Evolutionary conservation across 2,888 invertebrate genomes (phyloP).

Genomic region (Ptychoptera contaminata): DNA sequence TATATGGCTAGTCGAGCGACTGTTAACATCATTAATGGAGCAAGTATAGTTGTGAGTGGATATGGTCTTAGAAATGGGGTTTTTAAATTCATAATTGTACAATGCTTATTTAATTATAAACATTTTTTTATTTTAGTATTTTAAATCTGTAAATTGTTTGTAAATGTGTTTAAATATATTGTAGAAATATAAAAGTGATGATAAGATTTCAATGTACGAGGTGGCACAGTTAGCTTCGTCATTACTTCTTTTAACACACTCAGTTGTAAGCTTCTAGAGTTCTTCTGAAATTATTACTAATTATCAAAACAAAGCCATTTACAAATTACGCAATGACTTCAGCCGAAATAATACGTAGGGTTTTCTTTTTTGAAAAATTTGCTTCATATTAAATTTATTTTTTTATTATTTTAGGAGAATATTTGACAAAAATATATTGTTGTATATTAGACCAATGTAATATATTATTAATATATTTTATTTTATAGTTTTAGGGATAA

Average conservation of each 20-base stretch:
- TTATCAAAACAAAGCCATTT: conserved; percentile 15
- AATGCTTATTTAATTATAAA: conserved; percentile 16
- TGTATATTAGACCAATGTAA: too few relatives aligned
- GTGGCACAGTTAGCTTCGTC: conserved; percentile 21
- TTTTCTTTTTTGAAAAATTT: not conserved
- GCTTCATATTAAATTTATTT: not conserved
- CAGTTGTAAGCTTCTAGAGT: conserved; percentile 22
- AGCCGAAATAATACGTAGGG: conserved; percentile 21
- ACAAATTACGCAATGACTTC: conserved; percentile 17
- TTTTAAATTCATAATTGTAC: conserved; percentile 19
- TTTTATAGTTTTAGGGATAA: too few relatives aligned
- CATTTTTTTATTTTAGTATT: conserved; percentile 13
- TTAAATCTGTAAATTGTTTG: not conserved
- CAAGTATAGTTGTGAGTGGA: too few relatives aligned
- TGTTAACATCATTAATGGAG: conserved; percentile 24
- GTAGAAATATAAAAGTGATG: conserved; percentile 20
- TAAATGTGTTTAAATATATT: not conserved
- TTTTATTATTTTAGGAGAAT: conserved; percentile 15
- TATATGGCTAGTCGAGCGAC: conserved; percentile 11
- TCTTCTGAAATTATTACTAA: conserved; percentile 20
- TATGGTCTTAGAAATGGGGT: conserved; percentile 22
- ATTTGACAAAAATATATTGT: conserved; percentile 24
- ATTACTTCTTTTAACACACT: conserved; percentile 24
- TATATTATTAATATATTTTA: too few relatives aligned
- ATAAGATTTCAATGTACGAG: conserved; percentile 19